These are phyloP conservation scores for Leucopsar rothschildi DNA, from an alignment of 2,113 vertebrate genomes.

Conservation along the genomic window DNA sequence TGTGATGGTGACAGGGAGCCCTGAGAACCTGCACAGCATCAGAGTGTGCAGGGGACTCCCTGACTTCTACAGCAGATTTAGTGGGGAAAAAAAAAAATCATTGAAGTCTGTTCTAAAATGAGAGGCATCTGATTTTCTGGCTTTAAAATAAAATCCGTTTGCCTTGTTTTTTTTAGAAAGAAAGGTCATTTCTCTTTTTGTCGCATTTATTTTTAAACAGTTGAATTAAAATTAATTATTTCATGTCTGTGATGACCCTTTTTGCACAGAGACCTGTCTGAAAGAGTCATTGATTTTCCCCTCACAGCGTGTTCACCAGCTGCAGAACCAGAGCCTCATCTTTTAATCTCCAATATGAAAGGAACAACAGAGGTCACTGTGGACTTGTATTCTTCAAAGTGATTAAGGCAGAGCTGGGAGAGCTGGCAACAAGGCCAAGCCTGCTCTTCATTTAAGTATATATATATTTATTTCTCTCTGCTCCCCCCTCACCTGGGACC, in stretches of 20 bases:
- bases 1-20: background rate
- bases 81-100: background rate
- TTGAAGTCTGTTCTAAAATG: background rate
- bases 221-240: constrained; percentile 16
- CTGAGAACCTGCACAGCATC: background rate
- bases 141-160: background rate
- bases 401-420: background rate
- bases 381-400: constrained; percentile 26
- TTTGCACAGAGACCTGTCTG: background rate
- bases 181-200: background rate
- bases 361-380: constrained; percentile 57
- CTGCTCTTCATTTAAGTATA: constrained; percentile 22
- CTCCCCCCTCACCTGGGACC: background rate
- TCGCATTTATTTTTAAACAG: background rate
- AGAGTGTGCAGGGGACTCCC: background rate
- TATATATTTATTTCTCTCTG: constrained; percentile 27
- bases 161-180: background rate
- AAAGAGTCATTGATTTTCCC: constrained; percentile 22
- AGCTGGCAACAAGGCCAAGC: background rate
- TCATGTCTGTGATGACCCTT: background rate
- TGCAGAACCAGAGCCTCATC: background rate
- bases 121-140: background rate
- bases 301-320: background rate
- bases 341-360: constrained; percentile 48
- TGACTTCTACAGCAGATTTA: background rate